Evolutionary conservation across 2,888 invertebrate genomes (phyloP).

Genomic region (Diaperis boleti): DNA sequence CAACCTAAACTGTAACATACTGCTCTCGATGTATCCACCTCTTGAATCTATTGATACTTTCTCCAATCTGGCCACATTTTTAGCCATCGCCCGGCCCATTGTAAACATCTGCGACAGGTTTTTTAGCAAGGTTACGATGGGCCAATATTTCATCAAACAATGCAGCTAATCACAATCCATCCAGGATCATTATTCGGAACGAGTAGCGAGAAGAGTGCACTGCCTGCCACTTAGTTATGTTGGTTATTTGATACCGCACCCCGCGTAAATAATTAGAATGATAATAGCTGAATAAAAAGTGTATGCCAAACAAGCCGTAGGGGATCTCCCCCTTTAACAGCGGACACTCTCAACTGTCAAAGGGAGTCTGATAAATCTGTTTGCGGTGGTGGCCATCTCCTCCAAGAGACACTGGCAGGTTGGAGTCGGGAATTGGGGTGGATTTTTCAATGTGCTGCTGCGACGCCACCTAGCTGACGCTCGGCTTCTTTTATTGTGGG

Average conservation of each 20-base stretch:
- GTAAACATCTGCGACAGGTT: slow-evolving; percentile 66
- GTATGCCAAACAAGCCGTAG: slow-evolving; percentile 63
- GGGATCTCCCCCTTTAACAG: slow-evolving; percentile 56
- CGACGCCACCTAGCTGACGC: slow-evolving; percentile 33
- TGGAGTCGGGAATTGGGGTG: slow-evolving; percentile 53
- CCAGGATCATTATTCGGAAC: slow-evolving; percentile 57
- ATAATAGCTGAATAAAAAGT: slow-evolving; percentile 67
- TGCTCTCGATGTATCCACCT: slow-evolving; percentile 15
- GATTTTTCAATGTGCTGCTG: slow-evolving; percentile 37
- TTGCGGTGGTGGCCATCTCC: slow-evolving; percentile 63
- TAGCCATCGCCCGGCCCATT: slow-evolving; percentile 56
- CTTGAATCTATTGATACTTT: slow-evolving; percentile 47
- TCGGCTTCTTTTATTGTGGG: slow-evolving; percentile 45
- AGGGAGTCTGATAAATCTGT: slow-evolving; percentile 66
- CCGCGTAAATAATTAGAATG: slow-evolving; percentile 67
- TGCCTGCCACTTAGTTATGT: slow-evolving; percentile 66
- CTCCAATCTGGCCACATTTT: slow-evolving; percentile 65
- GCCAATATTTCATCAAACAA: slow-evolving; percentile 63
- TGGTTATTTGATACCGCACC: slow-evolving; percentile 64
- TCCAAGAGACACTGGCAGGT: slow-evolving; percentile 59
- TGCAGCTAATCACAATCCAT: slow-evolving; percentile 57
- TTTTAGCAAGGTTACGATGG: slow-evolving; percentile 60
- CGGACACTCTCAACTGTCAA: slow-evolving; percentile 63
- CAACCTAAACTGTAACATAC: slow-evolving; percentile 44
- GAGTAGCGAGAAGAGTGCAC: slow-evolving; percentile 48